Conservation (phyloP, 2,113 vertebrate species). For the Dasyornis broadbenti region DNA sequence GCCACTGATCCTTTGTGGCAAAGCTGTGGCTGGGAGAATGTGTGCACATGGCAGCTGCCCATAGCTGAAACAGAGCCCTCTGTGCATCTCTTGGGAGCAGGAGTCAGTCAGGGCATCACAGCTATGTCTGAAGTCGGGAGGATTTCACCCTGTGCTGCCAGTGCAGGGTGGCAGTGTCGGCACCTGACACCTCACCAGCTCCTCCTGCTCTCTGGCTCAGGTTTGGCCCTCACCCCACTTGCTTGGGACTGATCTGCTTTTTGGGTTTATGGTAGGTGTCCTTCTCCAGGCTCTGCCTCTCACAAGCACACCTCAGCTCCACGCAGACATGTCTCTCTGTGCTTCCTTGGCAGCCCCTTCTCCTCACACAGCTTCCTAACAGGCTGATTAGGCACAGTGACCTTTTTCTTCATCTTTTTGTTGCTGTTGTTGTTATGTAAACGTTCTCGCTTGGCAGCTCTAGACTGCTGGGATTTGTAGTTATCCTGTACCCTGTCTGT, state of each 20-base stretch:
- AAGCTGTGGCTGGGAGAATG: background rate
- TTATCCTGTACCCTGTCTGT: background rate
- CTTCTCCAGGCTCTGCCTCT: background rate
- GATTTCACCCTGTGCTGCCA: background rate
- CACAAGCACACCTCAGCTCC: background rate
- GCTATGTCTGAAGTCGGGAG: fast-evolving
- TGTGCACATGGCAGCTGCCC: background rate
- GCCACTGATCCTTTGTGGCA: background rate
- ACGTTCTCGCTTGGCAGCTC: background rate
- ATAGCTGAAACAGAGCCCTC: background rate
- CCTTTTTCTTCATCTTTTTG: background rate
- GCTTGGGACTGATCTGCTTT: background rate
- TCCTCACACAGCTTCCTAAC: background rate
- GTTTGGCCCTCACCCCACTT: background rate
- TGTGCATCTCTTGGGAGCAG: background rate
- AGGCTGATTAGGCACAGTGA: background rate
- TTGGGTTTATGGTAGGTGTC: background rate
- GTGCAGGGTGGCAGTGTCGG: background rate
- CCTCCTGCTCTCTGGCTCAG: background rate
- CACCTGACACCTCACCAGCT: background rate
- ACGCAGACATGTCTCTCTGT: background rate
- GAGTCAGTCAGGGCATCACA: background rate
- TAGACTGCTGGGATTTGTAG: background rate
- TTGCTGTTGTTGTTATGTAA: background rate
- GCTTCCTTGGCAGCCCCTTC: background rate